phyloP scores from a whole-genome alignment of 37 sponge, comb jelly and placozoan genomes.

The Haliclona indistincta region DNA sequence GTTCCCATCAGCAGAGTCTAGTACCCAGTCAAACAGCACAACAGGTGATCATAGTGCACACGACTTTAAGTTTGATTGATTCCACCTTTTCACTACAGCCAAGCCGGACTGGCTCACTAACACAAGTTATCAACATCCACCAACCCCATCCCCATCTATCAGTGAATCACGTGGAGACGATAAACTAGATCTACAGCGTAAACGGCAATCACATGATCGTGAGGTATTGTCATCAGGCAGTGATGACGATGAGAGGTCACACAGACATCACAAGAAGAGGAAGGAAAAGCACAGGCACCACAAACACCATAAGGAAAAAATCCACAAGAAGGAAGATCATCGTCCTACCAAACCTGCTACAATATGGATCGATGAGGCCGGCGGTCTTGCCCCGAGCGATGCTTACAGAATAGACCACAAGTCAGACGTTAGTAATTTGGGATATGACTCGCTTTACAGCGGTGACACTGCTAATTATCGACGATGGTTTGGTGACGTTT shows the following conservation, averaged over 20 bases:
- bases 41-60: too few relatives aligned
- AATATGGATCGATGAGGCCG: conserved; percentile 68
- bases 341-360: conserved; percentile 2
- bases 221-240: too few relatives aligned
- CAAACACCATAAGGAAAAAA: neutral
- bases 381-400: conserved; percentile 42
- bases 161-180: too few relatives aligned
- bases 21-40: too few relatives aligned
- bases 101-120: neutral
- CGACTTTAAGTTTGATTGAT: too few relatives aligned
- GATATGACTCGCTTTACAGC: conserved; percentile 72
- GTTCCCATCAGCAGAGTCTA: too few relatives aligned
- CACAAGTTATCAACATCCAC: too few relatives aligned
- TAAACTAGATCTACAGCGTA: too few relatives aligned
- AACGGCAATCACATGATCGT: too few relatives aligned
- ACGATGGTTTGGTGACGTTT: conserved; percentile 27
- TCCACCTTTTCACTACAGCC: too few relatives aligned
- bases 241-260: too few relatives aligned
- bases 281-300: neutral
- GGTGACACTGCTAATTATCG: conserved; percentile 61
- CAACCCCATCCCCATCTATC: too few relatives aligned
- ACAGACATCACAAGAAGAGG: neutral
- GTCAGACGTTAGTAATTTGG: conserved; percentile 56
- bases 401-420: conserved; percentile 63
- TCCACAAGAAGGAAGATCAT: neutral